Percentiles rank a stretch among this genome's conserved stretches.
Evolutionary conservation across 1,140 invertebrate genomes (phyloP).

Genomic region (Daktulosphaira vitifoliae): DNA sequence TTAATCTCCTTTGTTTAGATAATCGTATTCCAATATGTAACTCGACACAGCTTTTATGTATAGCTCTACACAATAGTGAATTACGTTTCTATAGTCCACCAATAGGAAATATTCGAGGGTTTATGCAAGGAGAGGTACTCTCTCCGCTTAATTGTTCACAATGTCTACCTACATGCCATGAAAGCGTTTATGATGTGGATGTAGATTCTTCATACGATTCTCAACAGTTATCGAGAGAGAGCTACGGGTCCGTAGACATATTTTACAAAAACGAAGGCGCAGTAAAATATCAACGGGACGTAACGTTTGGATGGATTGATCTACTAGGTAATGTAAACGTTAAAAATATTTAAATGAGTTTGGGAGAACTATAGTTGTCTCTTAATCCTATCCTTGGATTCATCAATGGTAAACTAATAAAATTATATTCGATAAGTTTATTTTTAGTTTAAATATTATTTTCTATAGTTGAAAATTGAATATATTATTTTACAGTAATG

Average conservation of each 20-base stretch:
- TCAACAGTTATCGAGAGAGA: constrained; percentile 32
- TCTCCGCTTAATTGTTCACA: constrained; percentile 38
- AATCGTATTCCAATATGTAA: constrained; percentile 37
- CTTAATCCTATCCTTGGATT: not conserved
- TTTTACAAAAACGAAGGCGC: constrained; percentile 40
- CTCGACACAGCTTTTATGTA: constrained; percentile 36
- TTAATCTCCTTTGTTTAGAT: too few species aligned
- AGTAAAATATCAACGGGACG: constrained; percentile 40
- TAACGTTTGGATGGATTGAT: constrained; percentile 40
- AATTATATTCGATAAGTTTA: not conserved
- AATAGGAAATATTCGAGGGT: constrained; percentile 34
- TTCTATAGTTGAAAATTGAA: too few species aligned
- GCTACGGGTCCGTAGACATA: constrained; percentile 38
- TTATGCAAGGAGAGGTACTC: constrained; percentile 27
- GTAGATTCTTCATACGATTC: constrained; percentile 36
- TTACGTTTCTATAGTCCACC: constrained; percentile 39
- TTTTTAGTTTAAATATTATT: not conserved
- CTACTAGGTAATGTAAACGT: constrained; percentile 38
- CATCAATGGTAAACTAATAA: not conserved
- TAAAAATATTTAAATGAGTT: not conserved
- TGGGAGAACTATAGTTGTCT: not conserved
- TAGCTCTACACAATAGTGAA: constrained; percentile 36
- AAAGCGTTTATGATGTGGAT: constrained; percentile 38
- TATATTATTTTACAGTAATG: too few species aligned
- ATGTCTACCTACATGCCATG: constrained; percentile 40